Evolutionary conservation across 2,113 vertebrate species (phyloP), one percentile per base, ranked within the genome.

Genomic region (Ctenomys sociabilis): DNA sequence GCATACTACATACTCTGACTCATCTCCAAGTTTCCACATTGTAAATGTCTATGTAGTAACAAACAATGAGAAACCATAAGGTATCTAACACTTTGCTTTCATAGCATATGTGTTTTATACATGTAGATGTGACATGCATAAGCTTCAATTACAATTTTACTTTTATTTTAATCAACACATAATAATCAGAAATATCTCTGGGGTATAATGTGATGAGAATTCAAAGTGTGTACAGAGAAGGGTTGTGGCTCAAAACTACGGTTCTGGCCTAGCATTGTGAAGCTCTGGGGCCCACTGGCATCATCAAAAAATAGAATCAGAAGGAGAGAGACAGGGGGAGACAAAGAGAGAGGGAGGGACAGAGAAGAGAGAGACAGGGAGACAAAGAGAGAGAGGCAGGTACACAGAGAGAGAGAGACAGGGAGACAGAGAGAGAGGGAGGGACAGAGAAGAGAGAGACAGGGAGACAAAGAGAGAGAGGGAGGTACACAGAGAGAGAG

Each of bases 401-500:
- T 5, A 35, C 4, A 32, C 5, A 37, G 35, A 37, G 7, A n/a
- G 17, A 37, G 19, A 21, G 19, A 9, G 11, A 30, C n/a, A n/a
- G n/a, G n/a, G 14, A 7, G 2, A n/a, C n/a, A n/a, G n/a, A n/a
- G n/a, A n/a, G 63, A 66, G 12, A n/a, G 14, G 7, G 14, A 70
- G 3, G 21, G n/a, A 37, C 5, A 12, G 4, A 68, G 32, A 37
- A 19, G 37, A n/a, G n/a, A n/a, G n/a, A n/a, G n/a, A 14, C n/a
- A n/a, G n/a, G n/a, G n/a, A n/a, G n/a, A n/a, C n/a, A n/a, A n/a
- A 37, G 35, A 37, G 7, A n/a, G 17, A 37, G 19, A 21, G 19
- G 8, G 11, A 30, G 14, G 3, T 1, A n/a, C n/a, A n/a, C n/a
- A n/a, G n/a, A n/a, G 14, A 6, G 14, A 70, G 3, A 37, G n/a